Base-by-base conservation (phyloP, 1,140 invertebrate species). In the Manduca sexta region DNA sequence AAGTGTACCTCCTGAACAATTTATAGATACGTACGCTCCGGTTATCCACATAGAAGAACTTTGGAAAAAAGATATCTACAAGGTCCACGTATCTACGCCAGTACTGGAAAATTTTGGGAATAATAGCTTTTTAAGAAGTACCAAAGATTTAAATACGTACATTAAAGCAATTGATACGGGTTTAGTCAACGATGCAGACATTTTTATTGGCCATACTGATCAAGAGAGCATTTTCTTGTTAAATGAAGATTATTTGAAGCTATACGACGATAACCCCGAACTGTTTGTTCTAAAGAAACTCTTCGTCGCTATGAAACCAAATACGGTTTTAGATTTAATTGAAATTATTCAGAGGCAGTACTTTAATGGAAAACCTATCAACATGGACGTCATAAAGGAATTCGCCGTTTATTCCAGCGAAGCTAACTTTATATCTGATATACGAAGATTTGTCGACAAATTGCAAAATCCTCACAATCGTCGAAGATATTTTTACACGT, bases 181-280 rank as follows among this genome's bases (percentile, higher is more conserved):
- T 44, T 64, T 71, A 5, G 88, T 86, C 40, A 59, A 87, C 16
- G 77, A 87, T 44, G 74, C 91, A 16, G 90, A 90, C 2, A 70
- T 87, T 11, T 77, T 92, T 3, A 56, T 89, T 14, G 91, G 91
- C 3, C 77, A 87, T 15, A 88, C 78, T 49, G 66, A 41, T 33
- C 55, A 81, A 29, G 91, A 92, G 78, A 86, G 88, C n/a, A 18
- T 61, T 1, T 3, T 10, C 5, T 15, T 38, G 3, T 1, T 35
- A 4, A 35, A 35, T 49, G 74, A 3, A 41, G 21, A 26, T 26
- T 5, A 26, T 5, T 5, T 26, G 8, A 8, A 5, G 8, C 21
- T 3, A 26, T 26, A 26, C 21, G 68, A 49, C 10, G 31, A 21
- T 31, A 48, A 50, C 17, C 46, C 45, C 15, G 57, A 60, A 13